Evolutionary conservation across 1,140 invertebrate genomes (phyloP).

Genomic region (Vollenhovia emeryi): DNA sequence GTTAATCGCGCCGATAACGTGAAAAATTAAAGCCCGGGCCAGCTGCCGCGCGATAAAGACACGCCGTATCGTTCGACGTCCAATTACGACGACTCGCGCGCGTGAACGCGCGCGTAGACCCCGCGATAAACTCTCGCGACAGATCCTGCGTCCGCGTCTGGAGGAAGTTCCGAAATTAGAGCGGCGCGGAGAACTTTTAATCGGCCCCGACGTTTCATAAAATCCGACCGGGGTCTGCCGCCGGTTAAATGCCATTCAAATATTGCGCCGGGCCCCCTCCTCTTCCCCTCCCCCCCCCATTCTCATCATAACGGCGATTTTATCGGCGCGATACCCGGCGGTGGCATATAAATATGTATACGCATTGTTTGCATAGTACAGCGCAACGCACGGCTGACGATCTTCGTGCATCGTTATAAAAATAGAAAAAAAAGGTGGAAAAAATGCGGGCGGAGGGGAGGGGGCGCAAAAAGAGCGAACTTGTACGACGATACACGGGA

Average conservation of each 20-base stretch:
- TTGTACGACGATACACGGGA: constrained; percentile 7
- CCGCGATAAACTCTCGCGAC: constrained; percentile 24
- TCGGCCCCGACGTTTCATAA: constrained; percentile 23
- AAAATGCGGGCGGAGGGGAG: no score
- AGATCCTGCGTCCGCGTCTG: not conserved
- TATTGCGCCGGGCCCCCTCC: not conserved
- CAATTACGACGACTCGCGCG: constrained; percentile 21
- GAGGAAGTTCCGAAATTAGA: constrained; percentile 35
- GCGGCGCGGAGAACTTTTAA: constrained; percentile 27
- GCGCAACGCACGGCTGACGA: constrained; percentile 31
- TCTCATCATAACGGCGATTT: constrained; percentile 47
- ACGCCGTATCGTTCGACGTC: not conserved
- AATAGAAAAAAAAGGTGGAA: not conserved
- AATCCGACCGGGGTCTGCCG: not conserved
- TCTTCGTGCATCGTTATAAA: constrained; percentile 39
- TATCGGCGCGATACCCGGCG: constrained; percentile 16
- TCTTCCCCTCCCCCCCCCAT: not conserved
- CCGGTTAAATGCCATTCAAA: not conserved
- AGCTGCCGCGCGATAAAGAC: constrained; percentile 10
- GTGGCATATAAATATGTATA: constrained; percentile 53
- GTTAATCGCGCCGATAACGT: constrained; percentile 24
- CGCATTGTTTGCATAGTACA: constrained; percentile 54
- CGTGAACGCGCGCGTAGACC: constrained; percentile 9
- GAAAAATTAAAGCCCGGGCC: constrained; percentile 4
- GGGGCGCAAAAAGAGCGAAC: constrained; percentile 15